Evolutionary conservation across 1,140 invertebrate species (phyloP), one percentile per base, ranked within the genome.

Genomic region (Dreissena rostriformis): DNA sequence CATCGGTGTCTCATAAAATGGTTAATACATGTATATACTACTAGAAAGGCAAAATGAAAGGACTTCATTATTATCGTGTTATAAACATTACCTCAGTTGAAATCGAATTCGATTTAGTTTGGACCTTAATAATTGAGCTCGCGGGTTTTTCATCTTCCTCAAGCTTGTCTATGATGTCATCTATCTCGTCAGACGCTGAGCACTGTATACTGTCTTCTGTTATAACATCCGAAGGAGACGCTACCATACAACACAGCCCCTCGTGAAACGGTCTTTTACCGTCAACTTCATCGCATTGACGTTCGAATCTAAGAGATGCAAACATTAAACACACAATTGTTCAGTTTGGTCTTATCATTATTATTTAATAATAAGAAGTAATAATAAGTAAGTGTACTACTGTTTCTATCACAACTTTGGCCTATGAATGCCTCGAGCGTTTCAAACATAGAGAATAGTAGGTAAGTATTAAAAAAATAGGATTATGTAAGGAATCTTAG

Each of bases 141-240:
- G 66, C 66, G 2, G 76, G 76, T 53, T 68, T 78, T 51, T 78
- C 76, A 39, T 68, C 65, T 19, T 53, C 29, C 19, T 78, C 76
- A 53, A 78, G 39, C 4, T 53, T 26, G 5, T 65, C 61, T 67
- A 78, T 78, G 15, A 78, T 68, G 19, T 61, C 49, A 55, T 78
- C 76, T 1, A 78, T 52, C 66, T 78, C 76, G 66, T 78, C 76
- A 78, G 63, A 67, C 8, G 66, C 65, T 11, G 11, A 4, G 24
- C 76, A 78, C 68, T 78, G 29, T 17, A 78, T n/a, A 49, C 68
- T 66, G 26, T 78, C 76, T 68, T 53, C 28, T 28, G 49, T 66
- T 0, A 78, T 67, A 14, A 49, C 76, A 52, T 66, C 76, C 24
- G 63, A 66, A n/a, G 76, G 76, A 8, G 76, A 67, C 15, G 66